These are phyloP conservation scores for Cydia pomonella DNA, from an alignment of 1,140 invertebrate genomes.

Conservation along the genomic window DNA sequence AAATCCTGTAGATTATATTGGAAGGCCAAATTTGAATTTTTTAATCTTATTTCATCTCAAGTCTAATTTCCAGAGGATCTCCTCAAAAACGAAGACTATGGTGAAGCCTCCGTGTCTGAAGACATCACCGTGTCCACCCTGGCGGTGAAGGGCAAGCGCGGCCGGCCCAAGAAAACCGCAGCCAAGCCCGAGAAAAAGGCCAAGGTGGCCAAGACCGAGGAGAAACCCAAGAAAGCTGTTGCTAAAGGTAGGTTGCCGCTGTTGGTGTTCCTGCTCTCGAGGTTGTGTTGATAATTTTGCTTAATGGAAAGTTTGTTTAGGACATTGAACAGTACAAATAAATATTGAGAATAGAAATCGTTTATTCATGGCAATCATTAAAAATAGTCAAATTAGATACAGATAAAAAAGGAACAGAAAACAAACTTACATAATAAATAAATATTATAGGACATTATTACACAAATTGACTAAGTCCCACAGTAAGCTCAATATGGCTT, in stretches of 20 bases:
- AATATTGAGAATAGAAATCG: no score
- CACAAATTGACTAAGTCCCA: no score
- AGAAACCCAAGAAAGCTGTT: conserved; percentile 51
- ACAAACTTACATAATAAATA: no score
- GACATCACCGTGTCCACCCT: conserved; percentile 49
- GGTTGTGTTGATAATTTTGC: conserved; percentile 20
- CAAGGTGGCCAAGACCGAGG: conserved; percentile 48
- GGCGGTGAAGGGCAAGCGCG: conserved; percentile 52
- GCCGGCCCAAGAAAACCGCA: conserved; percentile 49
- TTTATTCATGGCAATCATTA: no score
- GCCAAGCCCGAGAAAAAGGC: conserved; percentile 52
- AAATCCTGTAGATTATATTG: no score
- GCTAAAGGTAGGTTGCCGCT: conserved; percentile 58
- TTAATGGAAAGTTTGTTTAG: background rate
- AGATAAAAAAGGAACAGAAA: no score
- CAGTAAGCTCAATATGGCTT: no score
- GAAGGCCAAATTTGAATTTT: no score
- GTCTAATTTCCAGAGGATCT: conserved; percentile 41
- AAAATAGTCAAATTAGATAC: no score
- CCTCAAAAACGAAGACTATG: conserved; percentile 35
- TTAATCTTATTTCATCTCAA: no score
- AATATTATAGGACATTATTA: no score
- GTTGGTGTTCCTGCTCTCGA: background rate
- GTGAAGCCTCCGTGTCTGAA: conserved; percentile 42
- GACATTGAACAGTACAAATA: no score